Evolutionary conservation across 2,113 vertebrate genomes (phyloP), one percentile per base, ranked within the genome.

Genomic region (Laticauda colubrina): DNA sequence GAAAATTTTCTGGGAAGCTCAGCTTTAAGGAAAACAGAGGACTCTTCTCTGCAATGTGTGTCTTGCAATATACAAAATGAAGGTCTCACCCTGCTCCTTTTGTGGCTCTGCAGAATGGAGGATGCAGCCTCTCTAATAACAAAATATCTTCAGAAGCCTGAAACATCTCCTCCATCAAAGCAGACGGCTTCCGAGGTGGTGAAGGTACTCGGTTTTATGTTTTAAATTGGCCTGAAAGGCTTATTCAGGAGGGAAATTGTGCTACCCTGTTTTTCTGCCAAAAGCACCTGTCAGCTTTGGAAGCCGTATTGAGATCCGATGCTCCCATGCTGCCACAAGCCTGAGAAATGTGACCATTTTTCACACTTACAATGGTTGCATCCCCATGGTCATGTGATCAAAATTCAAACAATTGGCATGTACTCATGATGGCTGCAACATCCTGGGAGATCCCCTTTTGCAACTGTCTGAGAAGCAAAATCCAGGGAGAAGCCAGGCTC

Each of bases 71-170:
- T 43, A 12, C 55, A 34, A 59, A 57, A 4, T 9, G 15, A 7
- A 75, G 26, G 54, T 11, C 24, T 48, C 29, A 3, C 24, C 1
- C 5, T 26, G 34, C 9, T 51, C 9, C 2, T 45, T 29, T 86
- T 75, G 18, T 57, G 53, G 64, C n/a, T 51, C 88, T 87, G 8
- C 91, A 99, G 99, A 95, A 94, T 96, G 24, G 98, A 98, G 5
- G 98, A 99, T 86, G 98, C 98, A 0, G 96, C 96, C 24, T 95
- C 96, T 26, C 94, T 99, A 24, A 94, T 98, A 90, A 92, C 56
- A 2, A 98, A 99, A 24, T 98, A 98, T 93, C 94, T 97, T 89
- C 98, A 97, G 88, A 97, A 95, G 85, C 94, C 92, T 94, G 98
- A 98, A 20, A 98, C 96, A 89, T 90, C 93, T 2, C 20, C 95